These are phyloP conservation scores for Bellardia pandia DNA, from an alignment of 2,888 invertebrate genomes.

Conservation along the genomic window DNA sequence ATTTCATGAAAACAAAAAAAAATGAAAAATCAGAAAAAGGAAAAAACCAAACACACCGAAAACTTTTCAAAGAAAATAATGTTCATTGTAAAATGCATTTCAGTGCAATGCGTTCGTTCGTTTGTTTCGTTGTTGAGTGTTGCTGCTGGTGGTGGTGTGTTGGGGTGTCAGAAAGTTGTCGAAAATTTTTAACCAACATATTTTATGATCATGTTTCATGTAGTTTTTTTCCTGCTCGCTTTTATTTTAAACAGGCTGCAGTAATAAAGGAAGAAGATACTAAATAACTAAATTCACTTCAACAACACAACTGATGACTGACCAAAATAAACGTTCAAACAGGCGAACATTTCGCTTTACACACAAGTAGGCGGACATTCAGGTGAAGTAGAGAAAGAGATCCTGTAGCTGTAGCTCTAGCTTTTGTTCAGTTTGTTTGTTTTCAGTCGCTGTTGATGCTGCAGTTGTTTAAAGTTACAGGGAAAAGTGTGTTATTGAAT, in stretches of 20 bases:
- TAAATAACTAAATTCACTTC: constrained; percentile 4
- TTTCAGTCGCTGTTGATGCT: background rate
- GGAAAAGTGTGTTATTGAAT: constrained; percentile 71
- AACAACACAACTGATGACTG: constrained; percentile 44
- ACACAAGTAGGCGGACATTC: constrained; percentile 70
- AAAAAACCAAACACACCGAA: background rate
- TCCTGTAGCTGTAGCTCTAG: constrained; percentile 46
- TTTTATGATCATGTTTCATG: constrained; percentile 68
- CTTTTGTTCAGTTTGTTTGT: constrained; percentile 18
- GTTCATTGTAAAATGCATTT: background rate
- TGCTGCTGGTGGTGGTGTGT: constrained; percentile 28
- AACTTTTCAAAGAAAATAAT: constrained; percentile 22
- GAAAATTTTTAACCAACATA: constrained; percentile 69
- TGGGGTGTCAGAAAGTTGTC: constrained; percentile 67
- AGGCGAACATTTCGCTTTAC: constrained; percentile 27
- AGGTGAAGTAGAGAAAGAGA: constrained; percentile 50
- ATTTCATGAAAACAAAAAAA: constrained; percentile 30
- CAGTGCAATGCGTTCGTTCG: constrained; percentile 3
- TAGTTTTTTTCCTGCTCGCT: background rate
- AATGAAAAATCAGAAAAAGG: background rate
- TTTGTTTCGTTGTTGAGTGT: constrained; percentile 12
- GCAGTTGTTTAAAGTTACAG: constrained; percentile 49
- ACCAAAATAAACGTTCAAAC: constrained; percentile 41
- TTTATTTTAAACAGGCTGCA: constrained; percentile 42
- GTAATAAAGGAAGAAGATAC: constrained; percentile 53